Evolutionary conservation across 1,140 invertebrate genomes (phyloP).

Genomic region (Bilobella aurantiaca): DNA sequence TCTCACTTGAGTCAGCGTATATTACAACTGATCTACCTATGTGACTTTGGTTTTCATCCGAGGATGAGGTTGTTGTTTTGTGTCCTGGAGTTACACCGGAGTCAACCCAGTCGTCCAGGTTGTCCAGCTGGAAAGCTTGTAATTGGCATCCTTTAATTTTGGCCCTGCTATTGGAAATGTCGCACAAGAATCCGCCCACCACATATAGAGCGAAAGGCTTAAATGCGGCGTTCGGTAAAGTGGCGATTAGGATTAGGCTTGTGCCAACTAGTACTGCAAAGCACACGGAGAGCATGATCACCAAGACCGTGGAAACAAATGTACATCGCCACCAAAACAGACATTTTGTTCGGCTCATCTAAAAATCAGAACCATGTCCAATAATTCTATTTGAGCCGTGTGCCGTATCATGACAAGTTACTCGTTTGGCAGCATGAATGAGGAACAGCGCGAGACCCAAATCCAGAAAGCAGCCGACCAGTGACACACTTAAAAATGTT

Average conservation of each 20-base stretch:
- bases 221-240: neutral
- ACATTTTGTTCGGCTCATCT: neutral
- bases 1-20: too few species aligned
- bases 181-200: neutral
- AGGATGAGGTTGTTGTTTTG: neutral
- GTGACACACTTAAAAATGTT: neutral
- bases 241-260: neutral
- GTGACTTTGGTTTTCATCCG: neutral
- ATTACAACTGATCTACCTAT: too few species aligned
- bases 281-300: neutral
- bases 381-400: too few species aligned
- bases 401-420: neutral
- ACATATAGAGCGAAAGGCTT: slow-evolving; percentile 9
- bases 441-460: neutral
- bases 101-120: neutral
- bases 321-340: slow-evolving; percentile 5
- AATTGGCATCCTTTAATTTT: neutral
- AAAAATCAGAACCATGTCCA: neutral
- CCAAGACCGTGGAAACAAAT: neutral
- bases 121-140: neutral
- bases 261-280: neutral
- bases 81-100: neutral
- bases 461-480: neutral
- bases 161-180: neutral
- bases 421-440: neutral